Evolutionary conservation across 2,888 invertebrate species (phyloP).

Genomic region (Cerastoderma edule): DNA sequence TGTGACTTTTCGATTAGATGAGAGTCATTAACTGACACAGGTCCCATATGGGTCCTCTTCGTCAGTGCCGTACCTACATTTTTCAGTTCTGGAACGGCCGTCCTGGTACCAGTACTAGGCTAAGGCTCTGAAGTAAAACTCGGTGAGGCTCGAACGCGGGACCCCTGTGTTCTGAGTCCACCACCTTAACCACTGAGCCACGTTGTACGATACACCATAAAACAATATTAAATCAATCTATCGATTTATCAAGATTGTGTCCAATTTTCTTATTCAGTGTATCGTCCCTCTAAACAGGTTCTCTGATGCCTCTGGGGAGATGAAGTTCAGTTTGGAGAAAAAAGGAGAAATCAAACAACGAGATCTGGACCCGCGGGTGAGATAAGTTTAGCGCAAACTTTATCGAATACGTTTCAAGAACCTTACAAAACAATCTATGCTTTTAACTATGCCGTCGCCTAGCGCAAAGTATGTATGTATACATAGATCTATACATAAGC

Average conservation of each 20-base stretch:
- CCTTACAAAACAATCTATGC: not conserved
- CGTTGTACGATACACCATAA: not conserved
- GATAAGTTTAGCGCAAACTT: not conserved
- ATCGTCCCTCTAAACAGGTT: slow-evolving; percentile 52
- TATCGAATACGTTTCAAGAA: not conserved
- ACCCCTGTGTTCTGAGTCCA: no score
- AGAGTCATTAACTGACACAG: no score
- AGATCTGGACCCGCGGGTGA: slow-evolving; percentile 77
- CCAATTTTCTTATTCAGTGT: not conserved
- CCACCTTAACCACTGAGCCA: no score
- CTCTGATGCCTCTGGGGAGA: slow-evolving; percentile 74
- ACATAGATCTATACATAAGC: not conserved
- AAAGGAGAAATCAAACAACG: slow-evolving; percentile 63
- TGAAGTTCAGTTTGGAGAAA: slow-evolving; percentile 74
- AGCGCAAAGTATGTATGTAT: not conserved
- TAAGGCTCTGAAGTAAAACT: no score
- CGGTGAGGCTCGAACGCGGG: no score
- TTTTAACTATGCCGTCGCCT: not conserved
- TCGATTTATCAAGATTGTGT: not conserved
- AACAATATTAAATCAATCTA: not conserved
- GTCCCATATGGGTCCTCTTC: no score
- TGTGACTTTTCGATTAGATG: no score
- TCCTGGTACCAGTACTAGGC: not conserved
- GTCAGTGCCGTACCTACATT: no score
- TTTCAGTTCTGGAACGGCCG: no score